Evolutionary conservation across 2,113 vertebrate genomes (phyloP).

Genomic region (Salvelinus fontinalis): DNA sequence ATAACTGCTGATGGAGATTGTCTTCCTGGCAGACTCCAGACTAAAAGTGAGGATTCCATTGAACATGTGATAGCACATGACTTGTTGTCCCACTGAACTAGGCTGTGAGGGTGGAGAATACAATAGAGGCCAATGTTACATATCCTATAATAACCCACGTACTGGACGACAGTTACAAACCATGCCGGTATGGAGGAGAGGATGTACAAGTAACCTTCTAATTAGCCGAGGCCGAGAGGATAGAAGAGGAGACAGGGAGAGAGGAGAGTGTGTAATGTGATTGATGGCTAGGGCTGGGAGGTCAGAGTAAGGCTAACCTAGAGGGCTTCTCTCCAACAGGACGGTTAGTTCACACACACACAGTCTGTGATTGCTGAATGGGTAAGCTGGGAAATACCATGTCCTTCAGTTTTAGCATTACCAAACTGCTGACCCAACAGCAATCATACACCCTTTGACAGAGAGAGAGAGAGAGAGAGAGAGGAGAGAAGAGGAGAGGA

Average conservation of each 20-base stretch:
- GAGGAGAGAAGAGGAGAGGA: too few species aligned
- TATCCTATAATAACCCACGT: background rate
- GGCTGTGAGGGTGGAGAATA: background rate
- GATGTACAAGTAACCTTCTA: background rate
- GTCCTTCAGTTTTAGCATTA: slow-evolving; percentile 1
- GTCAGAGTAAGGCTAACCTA: too few species aligned
- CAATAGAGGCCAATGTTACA: background rate
- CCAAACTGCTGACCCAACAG: background rate
- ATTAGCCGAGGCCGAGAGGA: slow-evolving; percentile 6
- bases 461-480: too few species aligned
- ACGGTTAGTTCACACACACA: background rate
- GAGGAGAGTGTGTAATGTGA: slow-evolving; percentile 49
- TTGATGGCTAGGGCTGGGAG: slow-evolving; percentile 55
- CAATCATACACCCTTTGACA: background rate
- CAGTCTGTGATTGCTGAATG: background rate
- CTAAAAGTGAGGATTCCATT: background rate
- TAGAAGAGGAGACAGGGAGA: too few species aligned
- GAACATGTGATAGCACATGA: background rate
- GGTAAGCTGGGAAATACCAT: slow-evolving; percentile 1
- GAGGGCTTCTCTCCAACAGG: too few species aligned
- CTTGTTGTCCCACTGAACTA: background rate
- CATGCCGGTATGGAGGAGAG: background rate
- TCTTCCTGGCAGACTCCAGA: background rate
- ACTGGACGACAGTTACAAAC: background rate
- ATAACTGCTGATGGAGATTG: background rate